These are phyloP conservation scores for Ctenicera cuprea DNA, from an alignment of 2,888 invertebrate genomes.

Conservation along the genomic window DNA sequence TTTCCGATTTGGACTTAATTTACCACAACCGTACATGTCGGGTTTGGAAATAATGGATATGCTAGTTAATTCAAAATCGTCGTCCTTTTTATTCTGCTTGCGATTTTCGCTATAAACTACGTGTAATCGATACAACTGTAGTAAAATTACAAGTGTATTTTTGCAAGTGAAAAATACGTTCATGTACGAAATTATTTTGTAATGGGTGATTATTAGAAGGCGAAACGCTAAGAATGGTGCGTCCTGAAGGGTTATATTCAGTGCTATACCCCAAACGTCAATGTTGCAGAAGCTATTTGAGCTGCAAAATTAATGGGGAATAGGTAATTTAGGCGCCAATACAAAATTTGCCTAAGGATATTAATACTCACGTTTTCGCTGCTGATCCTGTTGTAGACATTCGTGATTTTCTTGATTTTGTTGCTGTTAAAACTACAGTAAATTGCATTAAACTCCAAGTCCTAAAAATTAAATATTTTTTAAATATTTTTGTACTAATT, in stretches of 20 bases:
- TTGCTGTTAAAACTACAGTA: constrained; percentile 94
- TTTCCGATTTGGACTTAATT: constrained; percentile 42
- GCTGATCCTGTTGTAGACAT: constrained; percentile 68
- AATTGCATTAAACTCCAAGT: constrained; percentile 96
- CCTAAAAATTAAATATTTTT: constrained; percentile 62
- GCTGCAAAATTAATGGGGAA: no score
- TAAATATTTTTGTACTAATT: constrained; percentile 9
- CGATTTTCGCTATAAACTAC: constrained; percentile 84
- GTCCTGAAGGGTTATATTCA: constrained; percentile 91
- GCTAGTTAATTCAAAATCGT: constrained; percentile 70
- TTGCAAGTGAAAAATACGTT: constrained; percentile 97
- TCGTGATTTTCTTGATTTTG: constrained; percentile 85
- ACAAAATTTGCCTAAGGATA: no score
- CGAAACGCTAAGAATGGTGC: constrained; percentile 92
- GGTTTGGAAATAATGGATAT: constrained; percentile 75
- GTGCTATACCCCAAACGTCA: constrained; percentile 91
- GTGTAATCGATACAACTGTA: constrained; percentile 89
- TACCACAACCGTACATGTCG: constrained; percentile 63
- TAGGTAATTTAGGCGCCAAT: no score
- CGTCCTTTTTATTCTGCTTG: constrained; percentile 71
- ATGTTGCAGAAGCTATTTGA: constrained; percentile 88
- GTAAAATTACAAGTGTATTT: constrained; percentile 90
- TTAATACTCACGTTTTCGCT: constrained; percentile 60
- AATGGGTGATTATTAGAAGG: constrained; percentile 89
- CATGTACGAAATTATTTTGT: constrained; percentile 94